A percentile compares a stretch with the other conserved stretches of the same genome.
These are phyloP conservation scores for Corydoras maculifer DNA, from an alignment of 2,113 vertebrate species.

Conservation along the genomic window DNA sequence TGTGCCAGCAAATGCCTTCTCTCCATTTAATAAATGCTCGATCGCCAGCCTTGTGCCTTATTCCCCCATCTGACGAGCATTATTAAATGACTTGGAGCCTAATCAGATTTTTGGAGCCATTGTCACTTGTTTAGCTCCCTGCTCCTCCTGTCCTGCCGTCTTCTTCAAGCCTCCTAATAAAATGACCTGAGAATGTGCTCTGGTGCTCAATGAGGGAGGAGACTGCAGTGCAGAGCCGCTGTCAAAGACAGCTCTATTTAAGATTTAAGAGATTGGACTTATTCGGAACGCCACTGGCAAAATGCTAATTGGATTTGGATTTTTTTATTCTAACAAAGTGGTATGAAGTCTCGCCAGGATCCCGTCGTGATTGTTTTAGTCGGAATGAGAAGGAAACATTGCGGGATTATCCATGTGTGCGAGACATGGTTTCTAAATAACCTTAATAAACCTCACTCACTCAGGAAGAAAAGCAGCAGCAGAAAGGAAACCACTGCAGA, in stretches of 20 bases:
- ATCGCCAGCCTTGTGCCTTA: not conserved
- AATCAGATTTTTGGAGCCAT: slow-evolving; percentile 13
- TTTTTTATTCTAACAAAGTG: no score
- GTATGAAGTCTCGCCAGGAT: no score
- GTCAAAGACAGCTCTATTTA: not conserved
- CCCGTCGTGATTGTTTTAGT: no score
- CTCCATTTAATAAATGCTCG: not conserved
- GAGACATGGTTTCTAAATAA: no score
- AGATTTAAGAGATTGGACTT: not conserved
- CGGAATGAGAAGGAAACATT: no score
- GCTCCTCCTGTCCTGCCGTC: not conserved
- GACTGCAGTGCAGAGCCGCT: not conserved
- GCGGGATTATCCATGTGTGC: no score
- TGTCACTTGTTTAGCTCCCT: slow-evolving; percentile 6
- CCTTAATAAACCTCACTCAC: no score
- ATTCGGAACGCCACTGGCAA: not conserved
- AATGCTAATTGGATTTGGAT: not conserved
- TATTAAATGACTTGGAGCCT: not conserved
- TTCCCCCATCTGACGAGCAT: not conserved
- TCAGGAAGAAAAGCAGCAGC: no score
- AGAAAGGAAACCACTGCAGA: no score
- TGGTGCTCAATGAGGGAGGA: slow-evolving; percentile 10
- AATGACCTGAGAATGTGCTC: slow-evolving; percentile 7
- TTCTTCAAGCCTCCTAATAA: slow-evolving; percentile 1
- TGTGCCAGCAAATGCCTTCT: no score